phyloP scores from a whole-genome alignment of 2,113 vertebrate genomes.

The Tympanuchus pallidicinctus region DNA sequence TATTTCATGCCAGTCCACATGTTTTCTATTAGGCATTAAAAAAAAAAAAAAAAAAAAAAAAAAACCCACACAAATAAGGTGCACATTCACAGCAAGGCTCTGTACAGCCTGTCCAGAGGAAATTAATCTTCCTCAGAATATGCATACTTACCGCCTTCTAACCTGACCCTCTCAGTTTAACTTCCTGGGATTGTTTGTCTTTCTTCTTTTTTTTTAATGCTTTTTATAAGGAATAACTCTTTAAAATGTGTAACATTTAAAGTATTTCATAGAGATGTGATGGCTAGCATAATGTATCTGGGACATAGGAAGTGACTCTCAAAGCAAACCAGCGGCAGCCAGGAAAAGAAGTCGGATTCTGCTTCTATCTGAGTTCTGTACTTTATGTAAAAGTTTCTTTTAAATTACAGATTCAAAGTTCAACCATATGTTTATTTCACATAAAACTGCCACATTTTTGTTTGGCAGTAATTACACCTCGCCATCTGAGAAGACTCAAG shows the following conservation, averaged over 20 bases:
- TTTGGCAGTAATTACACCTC: neutral
- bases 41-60: neutral
- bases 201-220: neutral
- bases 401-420: neutral
- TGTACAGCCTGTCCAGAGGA: neutral
- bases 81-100: neutral
- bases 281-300: rapidly evolving
- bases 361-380: neutral
- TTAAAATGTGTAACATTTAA: neutral
- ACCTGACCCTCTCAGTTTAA: neutral
- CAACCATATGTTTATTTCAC: neutral
- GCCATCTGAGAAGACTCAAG: neutral
- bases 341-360: neutral
- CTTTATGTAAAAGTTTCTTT: neutral
- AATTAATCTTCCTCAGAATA: neutral
- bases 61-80: neutral
- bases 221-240: neutral
- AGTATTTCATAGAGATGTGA: neutral
- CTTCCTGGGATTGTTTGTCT: neutral
- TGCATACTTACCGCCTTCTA: neutral
- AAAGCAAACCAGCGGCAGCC: neutral
- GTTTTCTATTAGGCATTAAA: neutral
- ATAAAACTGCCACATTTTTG: neutral
- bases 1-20: neutral
- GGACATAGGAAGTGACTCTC: neutral